phyloP scores from a whole-genome alignment of 2,113 vertebrate genomes.

The Coreoperca whiteheadi region DNA sequence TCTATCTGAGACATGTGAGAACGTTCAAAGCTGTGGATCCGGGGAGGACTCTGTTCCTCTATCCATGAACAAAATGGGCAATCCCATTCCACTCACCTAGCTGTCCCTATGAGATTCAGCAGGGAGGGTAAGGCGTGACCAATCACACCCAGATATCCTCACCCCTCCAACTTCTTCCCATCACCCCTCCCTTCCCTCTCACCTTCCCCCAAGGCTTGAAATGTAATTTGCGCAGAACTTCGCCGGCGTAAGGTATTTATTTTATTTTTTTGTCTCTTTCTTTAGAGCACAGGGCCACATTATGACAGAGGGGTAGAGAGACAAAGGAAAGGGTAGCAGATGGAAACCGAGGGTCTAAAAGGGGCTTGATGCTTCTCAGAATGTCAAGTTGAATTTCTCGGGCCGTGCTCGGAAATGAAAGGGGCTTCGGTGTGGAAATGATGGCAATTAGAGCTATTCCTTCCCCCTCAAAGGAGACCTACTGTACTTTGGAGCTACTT shows the following conservation, averaged over 20 bases:
- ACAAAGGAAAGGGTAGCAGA: conserved; percentile 50
- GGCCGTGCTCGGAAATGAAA: conserved; percentile 55
- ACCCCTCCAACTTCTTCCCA: conserved; percentile 27
- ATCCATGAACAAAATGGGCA: conserved; percentile 58
- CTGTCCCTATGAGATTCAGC: conserved; percentile 54
- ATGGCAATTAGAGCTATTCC: conserved; percentile 56
- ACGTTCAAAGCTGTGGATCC: conserved; percentile 26
- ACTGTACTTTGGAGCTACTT: conserved; percentile 58
- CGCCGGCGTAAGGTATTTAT: conserved; percentile 27
- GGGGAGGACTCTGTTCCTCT: conserved; percentile 33
- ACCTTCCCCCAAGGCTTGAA: conserved; percentile 31
- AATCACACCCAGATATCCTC: conserved; percentile 55
- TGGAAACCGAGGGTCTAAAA: conserved; percentile 50
- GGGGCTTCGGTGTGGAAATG: conserved; percentile 55
- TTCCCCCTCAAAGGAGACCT: conserved; percentile 34
- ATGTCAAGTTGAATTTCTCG: conserved; percentile 68
- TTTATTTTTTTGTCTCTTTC: conserved; percentile 8
- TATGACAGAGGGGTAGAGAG: conserved; percentile 31
- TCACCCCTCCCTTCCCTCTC: neutral
- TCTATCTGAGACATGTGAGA: conserved; percentile 39
- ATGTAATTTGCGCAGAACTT: conserved; percentile 63
- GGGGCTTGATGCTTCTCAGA: conserved; percentile 46
- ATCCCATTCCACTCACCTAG: conserved; percentile 60
- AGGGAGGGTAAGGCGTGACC: conserved; percentile 54
- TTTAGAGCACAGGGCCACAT: conserved; percentile 22